phyloP scores from a whole-genome alignment of 2,113 vertebrate species.

The Dipodomys stephensi region DNA sequence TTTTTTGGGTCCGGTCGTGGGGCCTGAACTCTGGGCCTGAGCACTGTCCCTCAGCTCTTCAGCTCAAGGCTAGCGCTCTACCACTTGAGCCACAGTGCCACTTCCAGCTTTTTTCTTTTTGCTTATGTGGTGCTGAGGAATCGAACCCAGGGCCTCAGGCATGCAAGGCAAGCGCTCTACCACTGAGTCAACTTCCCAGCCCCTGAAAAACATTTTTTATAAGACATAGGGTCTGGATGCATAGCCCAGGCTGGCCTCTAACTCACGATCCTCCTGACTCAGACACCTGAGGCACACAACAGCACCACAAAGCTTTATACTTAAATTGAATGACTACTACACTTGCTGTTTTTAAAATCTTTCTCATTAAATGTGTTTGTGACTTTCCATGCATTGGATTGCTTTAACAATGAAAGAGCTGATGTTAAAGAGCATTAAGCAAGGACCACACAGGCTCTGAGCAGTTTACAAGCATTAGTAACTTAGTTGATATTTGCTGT shows the following conservation, averaged over 20 bases:
- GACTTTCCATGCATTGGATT: neutral
- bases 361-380: conserved; percentile 10
- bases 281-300: neutral
- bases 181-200: no score
- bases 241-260: neutral
- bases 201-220: neutral
- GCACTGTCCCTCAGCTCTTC: no score
- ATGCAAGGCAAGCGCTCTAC: no score
- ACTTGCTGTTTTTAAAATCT: neutral
- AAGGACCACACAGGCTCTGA: neutral
- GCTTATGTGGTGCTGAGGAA: no score
- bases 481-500: conserved; percentile 18
- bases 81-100: no score
- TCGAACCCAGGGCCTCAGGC: no score
- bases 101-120: no score
- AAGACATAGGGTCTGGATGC: neutral
- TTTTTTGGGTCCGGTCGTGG: no score
- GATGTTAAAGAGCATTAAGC: neutral
- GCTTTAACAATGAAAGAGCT: conserved; percentile 5
- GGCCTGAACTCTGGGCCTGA: no score
- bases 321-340: neutral
- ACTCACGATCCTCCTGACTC: neutral
- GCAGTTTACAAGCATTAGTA: neutral
- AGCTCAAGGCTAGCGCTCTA: no score
- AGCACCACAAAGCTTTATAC: neutral